Percentiles rank a stretch among this genome's conserved stretches.
These are phyloP conservation scores for Procambarus clarkii DNA, from an alignment of 1,140 invertebrate species.

Conservation along the genomic window DNA sequence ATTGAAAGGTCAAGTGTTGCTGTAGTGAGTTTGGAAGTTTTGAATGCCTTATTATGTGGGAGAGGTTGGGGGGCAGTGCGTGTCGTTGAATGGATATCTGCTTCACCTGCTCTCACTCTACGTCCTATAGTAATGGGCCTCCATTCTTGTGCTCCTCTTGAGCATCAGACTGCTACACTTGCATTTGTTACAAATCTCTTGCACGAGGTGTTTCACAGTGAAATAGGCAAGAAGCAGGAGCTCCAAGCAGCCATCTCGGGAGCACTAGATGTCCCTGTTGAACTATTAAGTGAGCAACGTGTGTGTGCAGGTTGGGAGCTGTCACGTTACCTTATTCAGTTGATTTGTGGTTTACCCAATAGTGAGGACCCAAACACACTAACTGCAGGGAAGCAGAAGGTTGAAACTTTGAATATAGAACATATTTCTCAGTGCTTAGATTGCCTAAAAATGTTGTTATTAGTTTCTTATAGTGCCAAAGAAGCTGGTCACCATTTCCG, in stretches of 20 bases:
- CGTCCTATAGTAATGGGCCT: slow-evolving; percentile 33
- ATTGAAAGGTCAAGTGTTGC: neutral
- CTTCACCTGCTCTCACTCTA: slow-evolving; percentile 22
- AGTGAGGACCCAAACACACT: neutral
- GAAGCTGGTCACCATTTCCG: slow-evolving; percentile 50
- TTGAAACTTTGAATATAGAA: neutral
- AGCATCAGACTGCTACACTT: slow-evolving; percentile 19
- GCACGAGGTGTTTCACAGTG: neutral
- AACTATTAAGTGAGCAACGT: slow-evolving; percentile 20
- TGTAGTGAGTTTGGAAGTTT: slow-evolving; percentile 38
- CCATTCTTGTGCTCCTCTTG: neutral
- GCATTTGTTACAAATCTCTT: slow-evolving; percentile 38
- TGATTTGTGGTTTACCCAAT: slow-evolving; percentile 11
- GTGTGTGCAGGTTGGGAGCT: slow-evolving; percentile 57
- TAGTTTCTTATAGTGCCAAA: slow-evolving; percentile 37
- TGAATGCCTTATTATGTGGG: slow-evolving; percentile 25
- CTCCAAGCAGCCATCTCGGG: neutral
- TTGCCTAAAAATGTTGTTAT: slow-evolving; percentile 32
- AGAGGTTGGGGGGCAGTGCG: slow-evolving; percentile 39
- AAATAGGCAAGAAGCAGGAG: neutral
- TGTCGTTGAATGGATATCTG: slow-evolving; percentile 33
- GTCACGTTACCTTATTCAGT: slow-evolving; percentile 52
- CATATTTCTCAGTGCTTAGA: slow-evolving; percentile 7
- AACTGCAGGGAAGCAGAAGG: neutral
- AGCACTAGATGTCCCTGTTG: slow-evolving; percentile 20